Percentiles rank a stretch among this genome's conserved stretches.
phyloP scores from a whole-genome alignment of 2,113 vertebrate species.

The Clarias batrachus region DNA sequence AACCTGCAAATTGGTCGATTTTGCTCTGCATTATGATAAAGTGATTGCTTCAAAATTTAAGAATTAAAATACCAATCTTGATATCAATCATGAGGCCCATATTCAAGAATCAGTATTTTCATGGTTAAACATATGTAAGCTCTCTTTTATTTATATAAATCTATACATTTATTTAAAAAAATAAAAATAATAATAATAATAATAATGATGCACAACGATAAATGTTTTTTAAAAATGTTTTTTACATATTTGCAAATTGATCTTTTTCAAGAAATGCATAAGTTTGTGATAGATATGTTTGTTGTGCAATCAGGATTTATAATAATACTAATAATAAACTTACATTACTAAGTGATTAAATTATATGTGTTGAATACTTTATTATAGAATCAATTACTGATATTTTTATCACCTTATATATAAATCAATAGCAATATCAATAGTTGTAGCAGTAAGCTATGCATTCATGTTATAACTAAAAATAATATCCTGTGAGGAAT shows the following conservation, averaged over 20 bases:
- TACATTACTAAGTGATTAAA: neutral
- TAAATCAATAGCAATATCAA: neutral
- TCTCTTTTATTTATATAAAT: neutral
- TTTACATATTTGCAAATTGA: neutral
- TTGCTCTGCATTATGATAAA: constrained; percentile 28
- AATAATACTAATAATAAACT: neutral
- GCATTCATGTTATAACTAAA: neutral
- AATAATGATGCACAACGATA: neutral
- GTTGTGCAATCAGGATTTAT: neutral
- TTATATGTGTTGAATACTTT: neutral
- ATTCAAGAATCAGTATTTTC: neutral
- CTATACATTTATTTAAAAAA: neutral
- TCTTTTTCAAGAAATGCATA: neutral
- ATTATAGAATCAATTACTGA: neutral
- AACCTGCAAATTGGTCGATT: constrained; percentile 11
- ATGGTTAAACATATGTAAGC: neutral
- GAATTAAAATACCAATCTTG: neutral
- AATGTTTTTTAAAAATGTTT: neutral
- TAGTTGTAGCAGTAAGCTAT: neutral
- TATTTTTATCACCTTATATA: neutral
- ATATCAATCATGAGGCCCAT: neutral
- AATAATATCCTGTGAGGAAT: neutral
- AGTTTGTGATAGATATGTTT: neutral
- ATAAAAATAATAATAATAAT: too few species aligned
- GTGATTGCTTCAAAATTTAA: neutral